Conservation (phyloP, 2,797 vertebrate species). For the Epinephelus awoara region DNA sequence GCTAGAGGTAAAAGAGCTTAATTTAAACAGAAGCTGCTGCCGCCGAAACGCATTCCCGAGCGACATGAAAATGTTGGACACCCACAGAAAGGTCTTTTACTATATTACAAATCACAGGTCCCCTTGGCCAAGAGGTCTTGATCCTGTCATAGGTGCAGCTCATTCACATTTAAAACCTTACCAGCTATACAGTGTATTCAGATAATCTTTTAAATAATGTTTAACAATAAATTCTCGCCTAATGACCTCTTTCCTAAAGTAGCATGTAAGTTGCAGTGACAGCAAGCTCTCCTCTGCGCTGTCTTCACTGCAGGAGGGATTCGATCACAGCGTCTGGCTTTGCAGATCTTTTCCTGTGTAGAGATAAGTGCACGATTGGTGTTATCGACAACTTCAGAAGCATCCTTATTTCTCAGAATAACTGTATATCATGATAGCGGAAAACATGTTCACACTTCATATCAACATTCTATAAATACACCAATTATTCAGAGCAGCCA, state of each 20-base stretch:
- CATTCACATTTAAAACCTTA: slow-evolving; percentile 63
- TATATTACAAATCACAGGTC: slow-evolving; percentile 50
- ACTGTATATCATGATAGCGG: slow-evolving; percentile 17
- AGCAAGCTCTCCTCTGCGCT: neutral
- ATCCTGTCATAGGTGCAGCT: slow-evolving; percentile 25
- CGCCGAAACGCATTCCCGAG: slow-evolving; percentile 28
- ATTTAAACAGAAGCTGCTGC: slow-evolving; percentile 13
- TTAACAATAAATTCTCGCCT: slow-evolving; percentile 45
- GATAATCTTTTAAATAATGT: slow-evolving; percentile 54
- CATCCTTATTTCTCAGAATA: slow-evolving; percentile 68
- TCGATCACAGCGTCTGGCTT: slow-evolving; percentile 94
- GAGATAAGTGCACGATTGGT: slow-evolving; percentile 67
- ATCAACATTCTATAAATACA: slow-evolving; percentile 10
- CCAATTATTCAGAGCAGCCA: neutral
- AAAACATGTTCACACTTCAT: slow-evolving; percentile 1
- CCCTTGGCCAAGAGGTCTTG: slow-evolving; percentile 49
- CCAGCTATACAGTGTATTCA: slow-evolving; percentile 66
- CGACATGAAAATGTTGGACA: slow-evolving; percentile 21
- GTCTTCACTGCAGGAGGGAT: slow-evolving; percentile 93
- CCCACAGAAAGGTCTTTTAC: slow-evolving; percentile 34
- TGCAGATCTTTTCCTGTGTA: slow-evolving; percentile 93
- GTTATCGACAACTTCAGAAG: slow-evolving; percentile 56
- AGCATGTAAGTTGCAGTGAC: slow-evolving; percentile 35
- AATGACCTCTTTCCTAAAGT: slow-evolving; percentile 50
- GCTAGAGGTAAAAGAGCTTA: neutral